These are phyloP conservation scores for Ctenodactylus gundi DNA, from an alignment of 2,113 vertebrate species.

Conservation along the genomic window DNA sequence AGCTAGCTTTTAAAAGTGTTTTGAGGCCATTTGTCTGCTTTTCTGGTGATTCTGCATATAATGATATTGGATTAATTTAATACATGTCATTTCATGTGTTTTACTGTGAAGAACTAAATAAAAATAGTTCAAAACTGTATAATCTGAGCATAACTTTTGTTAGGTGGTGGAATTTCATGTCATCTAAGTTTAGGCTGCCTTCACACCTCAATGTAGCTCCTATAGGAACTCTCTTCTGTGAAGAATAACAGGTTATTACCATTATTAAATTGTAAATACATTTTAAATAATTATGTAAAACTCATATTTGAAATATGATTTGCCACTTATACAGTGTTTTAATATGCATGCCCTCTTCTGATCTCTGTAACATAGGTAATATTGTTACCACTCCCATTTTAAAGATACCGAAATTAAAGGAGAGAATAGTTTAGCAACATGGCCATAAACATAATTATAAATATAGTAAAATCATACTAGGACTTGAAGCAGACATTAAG, in stretches of 20 bases:
- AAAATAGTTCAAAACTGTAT: not conserved
- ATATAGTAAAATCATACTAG: not conserved
- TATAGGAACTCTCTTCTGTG: not conserved
- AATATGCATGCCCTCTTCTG: not conserved
- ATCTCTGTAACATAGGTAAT: not conserved
- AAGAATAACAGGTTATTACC: not conserved
- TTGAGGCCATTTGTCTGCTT: conserved; percentile 45
- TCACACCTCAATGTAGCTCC: not conserved
- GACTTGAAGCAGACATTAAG: not conserved
- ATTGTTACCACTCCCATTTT: not conserved
- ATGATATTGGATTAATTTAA: not conserved
- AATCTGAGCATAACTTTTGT: conserved; percentile 8
- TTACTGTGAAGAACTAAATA: conserved; percentile 25
- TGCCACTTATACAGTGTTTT: not conserved
- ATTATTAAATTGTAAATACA: not conserved
- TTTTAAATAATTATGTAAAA: conserved; percentile 6
- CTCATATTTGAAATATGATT: not conserved
- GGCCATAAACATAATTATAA: not conserved
- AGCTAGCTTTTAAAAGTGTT: conserved; percentile 36
- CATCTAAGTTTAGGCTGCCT: not conserved
- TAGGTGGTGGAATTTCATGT: conserved; percentile 43
- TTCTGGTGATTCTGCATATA: conserved; percentile 30
- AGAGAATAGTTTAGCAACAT: conserved; percentile 1
- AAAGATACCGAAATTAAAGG: not conserved
- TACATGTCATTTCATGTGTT: conserved; percentile 14